Evolutionary conservation across 2,888 invertebrate species (phyloP), one percentile per base, ranked within the genome.

Genomic region (Eristalis tenax): DNA sequence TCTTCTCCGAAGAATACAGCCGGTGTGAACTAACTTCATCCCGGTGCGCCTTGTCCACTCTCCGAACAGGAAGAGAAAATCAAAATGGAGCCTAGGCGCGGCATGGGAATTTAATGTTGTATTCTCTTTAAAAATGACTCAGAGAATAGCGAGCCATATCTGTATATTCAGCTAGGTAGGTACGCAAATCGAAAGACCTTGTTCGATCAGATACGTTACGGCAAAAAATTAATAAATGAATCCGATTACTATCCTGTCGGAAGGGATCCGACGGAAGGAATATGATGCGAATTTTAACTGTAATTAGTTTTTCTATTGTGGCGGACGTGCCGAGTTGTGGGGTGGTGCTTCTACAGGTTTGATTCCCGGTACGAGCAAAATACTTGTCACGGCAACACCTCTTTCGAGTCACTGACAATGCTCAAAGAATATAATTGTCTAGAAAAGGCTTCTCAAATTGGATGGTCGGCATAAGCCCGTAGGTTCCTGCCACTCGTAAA

Each of bases 141-240:
- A 59, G 28, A 3, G 26, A 73, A 32, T 35, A 63, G 65, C 61
- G 61, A 63, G 65, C 61, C 50, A 73, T 61, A 50, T 66, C 66
- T 59, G 50, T 68, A 38, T 66, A 73, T 80, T 80, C 73, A 80
- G 74, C 68, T 73, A 43, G 66, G 59, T 79, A 43, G 59, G 71
- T 73, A 57, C 66, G 71, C 43, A 66, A 74, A 80, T 73, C 26
- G 74, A 66, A 80, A 50, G 57, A 13, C 57, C 22, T 43, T 22
- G 26, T 22, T 70, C 35, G 15, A 13, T 18, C 65, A 15, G 38
- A 64, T 40, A 32, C 6, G 4, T 4, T 65, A 28, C 57, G n/a
- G 38, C 23, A 6, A 2, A 23, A 22, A 59, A n/a, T n/a, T n/a
- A n/a, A n/a, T n/a, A n/a, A n/a, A n/a, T n/a, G n/a, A 68, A 18